Percentiles rank a stretch among this genome's conserved stretches.
phyloP scores from a whole-genome alignment of 2,797 vertebrate species.

The Sciaenops ocellatus region DNA sequence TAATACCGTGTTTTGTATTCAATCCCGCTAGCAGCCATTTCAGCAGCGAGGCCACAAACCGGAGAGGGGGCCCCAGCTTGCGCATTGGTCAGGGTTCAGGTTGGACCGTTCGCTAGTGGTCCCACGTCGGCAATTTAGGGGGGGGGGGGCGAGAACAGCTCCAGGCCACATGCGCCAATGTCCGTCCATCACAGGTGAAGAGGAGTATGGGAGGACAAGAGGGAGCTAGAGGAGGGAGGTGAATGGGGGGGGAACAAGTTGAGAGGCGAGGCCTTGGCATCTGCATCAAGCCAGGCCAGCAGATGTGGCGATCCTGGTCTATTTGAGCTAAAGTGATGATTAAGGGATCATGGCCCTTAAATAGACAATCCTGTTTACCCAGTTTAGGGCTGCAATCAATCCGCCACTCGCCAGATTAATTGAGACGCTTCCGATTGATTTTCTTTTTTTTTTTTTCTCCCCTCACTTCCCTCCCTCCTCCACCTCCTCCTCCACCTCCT shows the following conservation, averaged over 20 bases:
- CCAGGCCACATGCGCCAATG: conserved; percentile 62
- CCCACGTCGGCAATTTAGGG: conserved; percentile 69
- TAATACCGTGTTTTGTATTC: conserved; percentile 78
- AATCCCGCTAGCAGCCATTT: conserved; percentile 54
- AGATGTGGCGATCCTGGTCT: conserved; percentile 78
- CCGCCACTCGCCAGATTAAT: conserved; percentile 87
- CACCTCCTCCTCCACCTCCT: conserved; percentile 32
- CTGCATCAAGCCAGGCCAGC: conserved; percentile 69
- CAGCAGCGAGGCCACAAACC: conserved; percentile 55
- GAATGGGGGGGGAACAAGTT: conserved; percentile 26
- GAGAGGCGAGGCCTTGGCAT: conserved; percentile 68
- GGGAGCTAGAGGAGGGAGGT: not conserved
- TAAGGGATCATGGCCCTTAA: conserved; percentile 89
- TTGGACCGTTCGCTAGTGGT: conserved; percentile 55
- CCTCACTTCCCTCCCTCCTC: conserved; percentile 24
- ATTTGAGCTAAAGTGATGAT: conserved; percentile 86
- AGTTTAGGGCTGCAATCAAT: conserved; percentile 89
- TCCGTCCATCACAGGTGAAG: conserved; percentile 60
- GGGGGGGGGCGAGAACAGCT: conserved; percentile 44
- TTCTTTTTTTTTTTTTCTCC: conserved; percentile 56
- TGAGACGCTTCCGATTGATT: conserved; percentile 90
- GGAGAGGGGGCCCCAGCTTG: conserved; percentile 43
- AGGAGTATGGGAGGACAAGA: conserved; percentile 21
- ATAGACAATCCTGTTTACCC: conserved; percentile 88
- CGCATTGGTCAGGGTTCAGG: conserved; percentile 67